These are phyloP conservation scores for Cryptocheilus praepositus DNA, from an alignment of 2,888 invertebrate species.

Conservation along the genomic window DNA sequence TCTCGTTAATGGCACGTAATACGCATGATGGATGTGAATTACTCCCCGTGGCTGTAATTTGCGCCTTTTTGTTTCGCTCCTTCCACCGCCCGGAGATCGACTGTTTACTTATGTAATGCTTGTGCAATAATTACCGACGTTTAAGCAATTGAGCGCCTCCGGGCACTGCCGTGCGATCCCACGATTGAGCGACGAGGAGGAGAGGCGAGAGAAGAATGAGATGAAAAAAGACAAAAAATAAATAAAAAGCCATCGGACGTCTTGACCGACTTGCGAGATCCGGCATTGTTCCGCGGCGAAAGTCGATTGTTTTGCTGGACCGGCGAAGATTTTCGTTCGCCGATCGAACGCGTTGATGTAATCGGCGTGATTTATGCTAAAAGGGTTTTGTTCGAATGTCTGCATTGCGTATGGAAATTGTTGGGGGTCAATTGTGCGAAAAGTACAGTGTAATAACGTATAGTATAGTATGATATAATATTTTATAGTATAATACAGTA, in stretches of 20 bases:
- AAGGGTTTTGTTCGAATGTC: no score
- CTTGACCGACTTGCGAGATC: constrained; percentile 28
- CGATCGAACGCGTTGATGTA: no score
- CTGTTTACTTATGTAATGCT: constrained; percentile 53
- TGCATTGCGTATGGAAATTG: no score
- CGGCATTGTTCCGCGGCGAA: constrained; percentile 7
- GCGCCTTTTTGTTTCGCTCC: constrained; percentile 41
- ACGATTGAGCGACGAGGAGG: constrained; percentile 10
- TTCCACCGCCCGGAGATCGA: constrained; percentile 18
- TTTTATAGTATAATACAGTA: no score
- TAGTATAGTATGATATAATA: no score
- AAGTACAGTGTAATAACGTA: no score
- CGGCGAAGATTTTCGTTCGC: no score
- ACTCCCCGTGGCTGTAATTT: constrained; percentile 52
- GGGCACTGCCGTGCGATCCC: constrained; percentile 37
- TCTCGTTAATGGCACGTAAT: constrained; percentile 52
- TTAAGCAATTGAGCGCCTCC: constrained; percentile 49
- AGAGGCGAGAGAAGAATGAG: background rate
- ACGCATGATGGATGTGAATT: constrained; percentile 55
- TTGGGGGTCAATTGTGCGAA: no score
- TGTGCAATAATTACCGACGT: constrained; percentile 51
- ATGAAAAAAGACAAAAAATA: constrained; percentile 12
- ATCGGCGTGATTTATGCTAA: no score
- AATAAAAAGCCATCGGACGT: constrained; percentile 6
- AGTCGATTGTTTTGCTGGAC: no score